These are phyloP conservation scores for Cordilura impudica DNA, from an alignment of 2,888 invertebrate genomes.

Conservation along the genomic window DNA sequence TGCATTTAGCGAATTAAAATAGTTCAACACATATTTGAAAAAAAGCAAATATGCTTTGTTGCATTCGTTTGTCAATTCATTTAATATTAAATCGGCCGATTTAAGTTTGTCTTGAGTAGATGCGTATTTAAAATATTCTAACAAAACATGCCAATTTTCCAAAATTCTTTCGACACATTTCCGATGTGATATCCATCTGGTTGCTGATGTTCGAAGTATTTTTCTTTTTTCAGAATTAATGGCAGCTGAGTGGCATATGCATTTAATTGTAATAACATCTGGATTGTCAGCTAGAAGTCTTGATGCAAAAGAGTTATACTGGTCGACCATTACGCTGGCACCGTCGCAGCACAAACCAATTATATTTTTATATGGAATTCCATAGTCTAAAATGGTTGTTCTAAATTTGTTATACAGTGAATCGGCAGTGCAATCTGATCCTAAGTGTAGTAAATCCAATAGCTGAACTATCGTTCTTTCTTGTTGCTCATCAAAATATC, in stretches of 20 bases:
- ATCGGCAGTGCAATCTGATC: too few species aligned
- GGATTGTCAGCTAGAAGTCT: conserved; percentile 28
- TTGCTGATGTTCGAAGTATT: conserved; percentile 45
- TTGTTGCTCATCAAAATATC: not conserved
- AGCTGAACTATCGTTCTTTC: conserved; percentile 13
- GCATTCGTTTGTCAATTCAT: conserved; percentile 42
- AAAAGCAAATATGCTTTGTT: conserved; percentile 62
- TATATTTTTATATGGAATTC: too few species aligned
- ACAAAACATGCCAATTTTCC: conserved; percentile 55
- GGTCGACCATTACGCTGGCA: conserved; percentile 31
- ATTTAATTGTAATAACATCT: conserved; percentile 27
- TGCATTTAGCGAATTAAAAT: too few species aligned
- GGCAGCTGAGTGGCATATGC: conserved; percentile 22
- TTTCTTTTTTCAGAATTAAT: conserved; percentile 42
- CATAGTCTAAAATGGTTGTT: too few species aligned
- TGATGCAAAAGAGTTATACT: conserved; percentile 28
- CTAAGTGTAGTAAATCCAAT: conserved; percentile 8
- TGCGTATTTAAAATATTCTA: too few species aligned
- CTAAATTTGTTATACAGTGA: too few species aligned
- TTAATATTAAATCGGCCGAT: conserved; percentile 49
- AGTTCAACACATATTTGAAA: conserved; percentile 61
- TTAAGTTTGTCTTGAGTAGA: conserved; percentile 58
- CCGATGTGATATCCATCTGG: conserved; percentile 58
- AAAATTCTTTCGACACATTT: conserved; percentile 58
- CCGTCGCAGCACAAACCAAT: not conserved